Base-by-base conservation (phyloP, 2,888 invertebrate genomes). In the Oxycera nigricornis region DNA sequence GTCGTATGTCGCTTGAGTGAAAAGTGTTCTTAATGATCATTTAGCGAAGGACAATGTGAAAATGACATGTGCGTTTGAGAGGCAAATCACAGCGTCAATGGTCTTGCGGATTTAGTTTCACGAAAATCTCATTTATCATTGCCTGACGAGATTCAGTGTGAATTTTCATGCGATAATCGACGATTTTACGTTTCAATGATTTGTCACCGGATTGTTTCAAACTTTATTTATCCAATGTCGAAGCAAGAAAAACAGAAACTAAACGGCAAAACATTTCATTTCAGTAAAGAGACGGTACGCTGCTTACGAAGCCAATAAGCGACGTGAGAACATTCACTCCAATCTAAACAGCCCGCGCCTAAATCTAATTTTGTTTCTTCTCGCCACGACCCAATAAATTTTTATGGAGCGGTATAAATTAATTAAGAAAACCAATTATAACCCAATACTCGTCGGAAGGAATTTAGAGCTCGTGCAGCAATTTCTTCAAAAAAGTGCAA, bases 371-470 rank as follows among this genome's bases (percentile, higher is more conserved):
- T 22, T 24, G 22, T 22, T 22, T 55, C 1, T 24, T n/a, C 22
- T 22, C 17, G 28, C 65, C 26, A 1, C 9, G 17, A 2, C 24
- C 28, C 17, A 50, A 68, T 68, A 46, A 46, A 68, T 68, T 68
- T 68, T 24, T 22, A 62, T 30, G 9, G n/a, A 22, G 7, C 22
- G 17, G 65, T 3, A 39, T 70, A 70, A 70, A 70, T 70, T 70
- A 70, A 70, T 70, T 70, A 70, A 70, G 31, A 70, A 70, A 52
- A 28, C 52, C 55, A 70, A 70, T 70, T 70, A 70, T 7, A 55
- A 17, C n/a, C 6, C 24, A 17, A 52, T n/a, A 68, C 28, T 70
- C 22, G 17, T 14, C 22, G 7, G 35, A 30, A 22, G 39, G 14
- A 52, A 35, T 52, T 52, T 9, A 20, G 7, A 11, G 31, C 46